Evolutionary conservation across 2,113 vertebrate species (phyloP), one percentile per base, ranked within the genome.

Genomic region (Oncorhynchus kisutch): DNA sequence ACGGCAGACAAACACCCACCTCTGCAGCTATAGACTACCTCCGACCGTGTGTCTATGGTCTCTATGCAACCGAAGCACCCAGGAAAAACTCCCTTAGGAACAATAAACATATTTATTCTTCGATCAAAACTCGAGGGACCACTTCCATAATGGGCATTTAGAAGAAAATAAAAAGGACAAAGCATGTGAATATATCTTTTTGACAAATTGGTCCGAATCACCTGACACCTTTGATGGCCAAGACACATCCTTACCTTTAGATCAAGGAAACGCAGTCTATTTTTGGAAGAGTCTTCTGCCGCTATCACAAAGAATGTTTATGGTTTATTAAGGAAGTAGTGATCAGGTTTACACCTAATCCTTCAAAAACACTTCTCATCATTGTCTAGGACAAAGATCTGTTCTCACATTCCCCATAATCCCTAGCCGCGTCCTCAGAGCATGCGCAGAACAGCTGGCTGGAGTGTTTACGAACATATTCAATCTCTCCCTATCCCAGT

Each of bases 1-100:
- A 13, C 2, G 14, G 20, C 66, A 11, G n/a, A 87, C 88, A 88
- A 74, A 70, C 74, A 70, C 20, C 75, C 9, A 34, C 59, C 2
- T 22, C 0, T 22, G 3, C 14, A 57, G 1, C 18, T 57, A 16
- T 57, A 9, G 39, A 5, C 54, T 16, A 20, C 54, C 54, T 14
- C 16, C 54, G 54, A 57, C 54, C 54, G n/a, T 57, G 51, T 18
- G 13, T 57, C 51, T 57, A 57, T 5, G 16, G 70, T 76, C 34
- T 64, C 76, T 39, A 57, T 1, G 45, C 66, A 85, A 83, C 71
- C 59, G 12, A 5, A 20, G 45, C 78, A 77, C 76, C 49, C 14
- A 68, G 69, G 59, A 70, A 76, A n/a, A 34, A 51, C 48, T 5
- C 67, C 72, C 22, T 78, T 29, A 4, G 16, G 13, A 29, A 76